Conservation (phyloP, 2,888 invertebrate genomes). For the Sarcophaga rosellei region DNA sequence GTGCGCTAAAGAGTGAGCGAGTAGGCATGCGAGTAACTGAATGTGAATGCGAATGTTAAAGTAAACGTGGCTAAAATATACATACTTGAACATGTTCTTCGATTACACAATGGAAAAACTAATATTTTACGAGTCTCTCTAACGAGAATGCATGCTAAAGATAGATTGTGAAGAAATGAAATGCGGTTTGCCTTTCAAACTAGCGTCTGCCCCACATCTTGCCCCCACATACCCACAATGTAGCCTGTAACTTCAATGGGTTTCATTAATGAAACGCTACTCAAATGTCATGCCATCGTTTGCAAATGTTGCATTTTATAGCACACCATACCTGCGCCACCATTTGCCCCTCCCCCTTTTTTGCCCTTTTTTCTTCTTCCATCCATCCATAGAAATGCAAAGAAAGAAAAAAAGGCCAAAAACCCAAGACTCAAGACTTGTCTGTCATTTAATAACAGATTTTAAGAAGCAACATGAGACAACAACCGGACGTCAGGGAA, state of each 20-base stretch:
- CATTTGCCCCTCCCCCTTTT: background rate
- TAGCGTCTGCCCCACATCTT: background rate
- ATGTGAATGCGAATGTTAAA: background rate
- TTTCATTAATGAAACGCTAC: constrained; percentile 55
- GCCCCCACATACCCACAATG: background rate
- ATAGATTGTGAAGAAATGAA: too few species aligned
- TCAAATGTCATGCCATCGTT: constrained; percentile 58
- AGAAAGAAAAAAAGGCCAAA: background rate
- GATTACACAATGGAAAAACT: constrained; percentile 59
- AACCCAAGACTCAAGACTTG: background rate
- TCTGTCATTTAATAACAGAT: constrained; percentile 52
- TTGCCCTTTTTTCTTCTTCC: background rate
- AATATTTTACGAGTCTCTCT: constrained; percentile 17
- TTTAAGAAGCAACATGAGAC: too few species aligned
- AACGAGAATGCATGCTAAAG: background rate
- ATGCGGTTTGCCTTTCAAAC: background rate
- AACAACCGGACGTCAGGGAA: background rate
- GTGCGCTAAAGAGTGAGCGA: too few species aligned
- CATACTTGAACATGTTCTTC: constrained; percentile 65
- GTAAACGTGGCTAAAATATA: constrained; percentile 39
- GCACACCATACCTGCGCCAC: constrained; percentile 33
- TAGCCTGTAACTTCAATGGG: background rate
- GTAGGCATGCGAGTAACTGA: too few species aligned
- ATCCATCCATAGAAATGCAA: background rate
- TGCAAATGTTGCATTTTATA: constrained; percentile 17